Evolutionary conservation across 2,113 vertebrate genomes (phyloP), one percentile per base, ranked within the genome.

Genomic region (Progne subis): DNA sequence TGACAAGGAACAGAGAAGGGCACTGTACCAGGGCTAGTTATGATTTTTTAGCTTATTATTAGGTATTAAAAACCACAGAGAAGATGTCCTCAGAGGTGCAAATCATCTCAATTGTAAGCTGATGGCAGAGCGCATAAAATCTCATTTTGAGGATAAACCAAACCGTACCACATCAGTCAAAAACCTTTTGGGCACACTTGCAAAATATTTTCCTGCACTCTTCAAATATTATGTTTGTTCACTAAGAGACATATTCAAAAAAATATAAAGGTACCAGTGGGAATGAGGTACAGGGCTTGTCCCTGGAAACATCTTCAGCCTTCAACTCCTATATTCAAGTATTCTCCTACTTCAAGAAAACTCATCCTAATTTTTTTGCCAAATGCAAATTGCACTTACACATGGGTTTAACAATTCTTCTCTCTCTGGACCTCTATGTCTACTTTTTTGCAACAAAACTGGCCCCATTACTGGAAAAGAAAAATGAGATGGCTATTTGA

Each of bases 401-500:
- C 28, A 46, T 39, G 44, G 12, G 23, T 86, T 82, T 92, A 87
- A 80, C 57, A 89, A 77, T 43, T 92, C 32, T 83, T 39, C 56
- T 88, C 39, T 64, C 60, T 86, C 72, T 56, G 68, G 85, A 82
- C 52, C 31, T 74, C 71, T 75, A 7, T n/a, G 75, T 37, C 75
- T 77, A 78, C 39, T 61, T 60, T 76, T 87, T 86, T 60, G 31
- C 56, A 77, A 82, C 39, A 96, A 80, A 88, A 60, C 52, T 92
- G 76, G 72, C 76, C 61, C 52, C 2, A 2, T 69, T 86, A 64
- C 64, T 88, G 80, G 88, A 88, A 86, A 92, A 88, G 82, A 86
- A 90, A 88, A 90, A 85, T 55, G 28, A 96, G 76, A 75, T 53
- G 60, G 72, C 70, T 92, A 75, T 90, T 93, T 61, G 88, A 92